Evolutionary conservation across 2,888 invertebrate genomes (phyloP), one percentile per base, ranked within the genome.

Genomic region (Temnothorax unifasciatus): DNA sequence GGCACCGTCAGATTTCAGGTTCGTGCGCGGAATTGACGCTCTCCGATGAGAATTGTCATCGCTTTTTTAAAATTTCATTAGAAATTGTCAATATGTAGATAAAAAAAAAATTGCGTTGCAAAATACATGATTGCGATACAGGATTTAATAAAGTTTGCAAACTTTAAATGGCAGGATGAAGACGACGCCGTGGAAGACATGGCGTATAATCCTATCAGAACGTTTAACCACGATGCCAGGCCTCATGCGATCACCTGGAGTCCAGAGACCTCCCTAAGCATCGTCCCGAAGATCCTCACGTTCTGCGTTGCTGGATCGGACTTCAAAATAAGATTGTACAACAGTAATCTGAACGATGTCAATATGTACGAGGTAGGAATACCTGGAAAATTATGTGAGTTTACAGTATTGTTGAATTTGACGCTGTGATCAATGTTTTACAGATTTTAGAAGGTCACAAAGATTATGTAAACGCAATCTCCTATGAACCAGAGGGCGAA

Each of bases 401-500:
- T 47, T 21, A 21, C 15, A 29, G 3, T 13, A n/a, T 66, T 54
- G 44, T 1, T 8, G 47, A 83, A 25, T 79, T 47, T 9, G 38
- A 75, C 44, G 34, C 9, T 9, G 9, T 18, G 47, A 47, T 18
- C 0, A 38, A 69, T 59, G 25, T 82, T 76, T 57, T 92, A 21
- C 87, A 97, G 96, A 93, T 96, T 76, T 92, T 97, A 54, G 94
- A 95, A 86, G 97, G 97, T 3, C 97, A 97, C 92, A 96, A 95
- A 47, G 96, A 96, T 93, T 97, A 97, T 92, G 95, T 97, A 18
- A 97, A 97, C 93, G 96, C 96, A 86, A 93, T 97, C 29, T 95
- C 96, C 13, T 97, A 96, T 95, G 97, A 97, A 91, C 96, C 96
- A 18, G 96, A 96, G 82, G 97, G 97, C 41, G 96, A 96, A 82